phyloP scores from a whole-genome alignment of 2,113 vertebrate species.

The Otolemur garnettii region DNA sequence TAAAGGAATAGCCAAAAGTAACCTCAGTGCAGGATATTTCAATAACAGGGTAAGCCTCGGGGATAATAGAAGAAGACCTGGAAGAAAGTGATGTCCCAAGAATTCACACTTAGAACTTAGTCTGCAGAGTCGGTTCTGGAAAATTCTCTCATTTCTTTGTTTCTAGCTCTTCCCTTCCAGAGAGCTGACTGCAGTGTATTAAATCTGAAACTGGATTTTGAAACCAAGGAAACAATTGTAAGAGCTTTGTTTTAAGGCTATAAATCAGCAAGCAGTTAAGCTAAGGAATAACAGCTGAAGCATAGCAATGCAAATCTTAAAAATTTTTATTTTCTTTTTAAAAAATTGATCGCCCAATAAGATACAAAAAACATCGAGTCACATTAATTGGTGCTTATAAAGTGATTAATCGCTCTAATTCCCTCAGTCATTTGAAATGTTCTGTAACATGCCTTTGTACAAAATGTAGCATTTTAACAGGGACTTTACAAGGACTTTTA shows the following conservation, averaged over 20 bases:
- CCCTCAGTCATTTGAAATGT: conserved; percentile 68
- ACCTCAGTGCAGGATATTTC: neutral
- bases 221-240: conserved; percentile 37
- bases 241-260: conserved; percentile 69
- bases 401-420: conserved; percentile 68
- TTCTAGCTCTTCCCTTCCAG: conserved; percentile 60
- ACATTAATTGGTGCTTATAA: conserved; percentile 79
- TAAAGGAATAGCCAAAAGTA: neutral
- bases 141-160: neutral
- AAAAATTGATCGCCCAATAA: conserved; percentile 80
- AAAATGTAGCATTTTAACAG: conserved; percentile 56
- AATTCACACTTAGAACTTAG: neutral
- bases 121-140: neutral
- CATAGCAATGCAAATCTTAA: conserved; percentile 59
- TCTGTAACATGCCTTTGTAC: conserved; percentile 48
- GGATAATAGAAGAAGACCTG: neutral
- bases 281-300: conserved; percentile 77
- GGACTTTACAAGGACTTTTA: neutral
- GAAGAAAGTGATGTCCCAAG: neutral
- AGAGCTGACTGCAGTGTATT: neutral
- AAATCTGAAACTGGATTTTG: conserved; percentile 32
- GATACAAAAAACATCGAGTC: conserved; percentile 66
- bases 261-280: conserved; percentile 77
- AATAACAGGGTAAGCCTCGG: neutral
- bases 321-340: conserved; percentile 81